Base-by-base conservation (phyloP, 2,888 invertebrate species). In the Cremastinae sp. region DNA sequence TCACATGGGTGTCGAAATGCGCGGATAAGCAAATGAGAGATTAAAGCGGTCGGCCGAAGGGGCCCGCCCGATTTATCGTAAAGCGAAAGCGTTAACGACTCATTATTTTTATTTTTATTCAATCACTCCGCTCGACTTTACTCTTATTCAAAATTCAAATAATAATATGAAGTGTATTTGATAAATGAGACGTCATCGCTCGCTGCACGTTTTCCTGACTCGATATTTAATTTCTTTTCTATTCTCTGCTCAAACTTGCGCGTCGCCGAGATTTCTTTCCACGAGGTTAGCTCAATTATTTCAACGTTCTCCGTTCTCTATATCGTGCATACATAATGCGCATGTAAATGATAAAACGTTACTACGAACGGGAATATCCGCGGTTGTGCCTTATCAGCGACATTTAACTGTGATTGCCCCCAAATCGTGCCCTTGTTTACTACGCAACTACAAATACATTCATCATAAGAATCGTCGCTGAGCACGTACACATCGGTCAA, bases 361-460 rank as follows among this genome's bases (percentile, higher is more conserved):
- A 66, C 78, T 75, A 66, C 68, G 82, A 83, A 83, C 74, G 66
- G 76, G 49, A 73, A 59, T n/a, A n/a, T 51, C 43, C 61, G 78
- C 28, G 5, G 28, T 79, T 75, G 77, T 79, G 59, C 62, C 79
- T 85, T 86, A 84, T 85, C 85, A 74, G 66, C 28, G 78, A 74
- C 49, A 41, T 66, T 18, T 72, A 62, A 80, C 64, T 18, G 18
- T 74, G 82, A 82, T 78, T 81, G 82, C 78, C 79, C 81, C 79
- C 79, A 83, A 82, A 81, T 80, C 74, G 78, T 83, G 83, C 80
- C 81, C 83, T 84, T 86, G 84, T 87, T 87, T 88, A 86, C 85
- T 85, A 84, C 80, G 78, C 56, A 78, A 79, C 78, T 85, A 85
- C 79, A 80, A 82, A 81, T 81, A 79, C 65, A 61, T 64, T 43